Evolutionary conservation across 2,797 vertebrate genomes (phyloP).

Genomic region (Pagetopsis macropterus): DNA sequence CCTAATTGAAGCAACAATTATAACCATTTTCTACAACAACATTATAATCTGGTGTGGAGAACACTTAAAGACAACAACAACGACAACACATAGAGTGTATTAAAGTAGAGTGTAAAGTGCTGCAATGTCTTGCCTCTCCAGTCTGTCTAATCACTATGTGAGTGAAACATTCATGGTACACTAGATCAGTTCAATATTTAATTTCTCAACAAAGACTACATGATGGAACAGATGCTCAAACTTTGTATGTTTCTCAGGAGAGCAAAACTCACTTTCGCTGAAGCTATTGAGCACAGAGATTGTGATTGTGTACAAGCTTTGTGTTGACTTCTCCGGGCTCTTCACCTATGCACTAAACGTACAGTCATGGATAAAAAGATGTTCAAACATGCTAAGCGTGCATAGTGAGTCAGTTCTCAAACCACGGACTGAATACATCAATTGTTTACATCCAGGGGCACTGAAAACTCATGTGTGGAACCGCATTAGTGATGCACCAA

Average conservation of each 20-base stretch:
- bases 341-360: slow-evolving; percentile 67
- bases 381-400: slow-evolving; percentile 62
- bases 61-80: slow-evolving; percentile 67
- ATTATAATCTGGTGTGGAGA: slow-evolving; percentile 53
- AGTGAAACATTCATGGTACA: slow-evolving; percentile 84
- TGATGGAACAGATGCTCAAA: slow-evolving; percentile 83
- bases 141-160: slow-evolving; percentile 81
- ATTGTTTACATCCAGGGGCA: slow-evolving; percentile 80
- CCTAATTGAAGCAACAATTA: slow-evolving; percentile 65
- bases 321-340: slow-evolving; percentile 63
- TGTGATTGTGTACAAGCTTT: slow-evolving; percentile 58
- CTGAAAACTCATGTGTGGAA: slow-evolving; percentile 68
- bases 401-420: slow-evolving; percentile 61
- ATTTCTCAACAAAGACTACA: slow-evolving; percentile 85
- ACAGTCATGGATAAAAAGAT: slow-evolving; percentile 54
- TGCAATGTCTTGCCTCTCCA: slow-evolving; percentile 71
- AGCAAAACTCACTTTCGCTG: slow-evolving; percentile 74
- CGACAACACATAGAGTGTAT: slow-evolving; percentile 63
- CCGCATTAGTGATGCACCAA: slow-evolving; percentile 74
- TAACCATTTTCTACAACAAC: slow-evolving; percentile 55
- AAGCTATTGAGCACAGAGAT: slow-evolving; percentile 60
- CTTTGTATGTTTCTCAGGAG: slow-evolving; percentile 80
- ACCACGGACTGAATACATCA: slow-evolving; percentile 69
- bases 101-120: slow-evolving; percentile 71
- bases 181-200: slow-evolving; percentile 85